Base-by-base conservation (phyloP, 35 echinoderm and acorn worm genomes). In the Apostichopus japonicus region DNA sequence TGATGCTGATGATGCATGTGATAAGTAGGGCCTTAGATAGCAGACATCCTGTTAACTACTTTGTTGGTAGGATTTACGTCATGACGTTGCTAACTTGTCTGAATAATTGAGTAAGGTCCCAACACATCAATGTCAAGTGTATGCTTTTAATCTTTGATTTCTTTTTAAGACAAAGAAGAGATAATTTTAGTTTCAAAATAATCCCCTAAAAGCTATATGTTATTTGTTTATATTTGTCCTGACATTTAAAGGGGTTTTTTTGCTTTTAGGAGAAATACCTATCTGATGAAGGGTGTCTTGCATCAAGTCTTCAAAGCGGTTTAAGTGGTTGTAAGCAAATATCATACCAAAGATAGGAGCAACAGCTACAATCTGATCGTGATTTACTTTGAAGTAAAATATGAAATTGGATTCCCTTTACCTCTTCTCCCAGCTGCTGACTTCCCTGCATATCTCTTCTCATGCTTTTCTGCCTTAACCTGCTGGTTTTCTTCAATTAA, bases 111-210 rank as follows among this genome's bases (percentile, higher is more conserved):
- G n/a, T 15, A 8, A 19, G 6, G 17, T 75, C 21, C 71, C n/a
- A 19, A 75, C 71, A 75, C 16, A 23, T 75, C 15, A 75, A 75
- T 75, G 71, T 75, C 71, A 75, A 75, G 17, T 15, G 15, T 75
- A n/a, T 75, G 71, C 71, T 75, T 24, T 75, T 75, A 75, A 75
- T 75, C 71, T 75, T 75, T 75, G 71, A 75, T 19, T 17, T 75
- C 7, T 75, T 75, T n/a, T 75, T 75, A 7, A 61, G 57, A 61
- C 57, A 10, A 61, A 61, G 8, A 61, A 61, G 8, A 61, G 57
- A 61, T 61, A 61, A 4, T 44, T 4, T 6, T 61, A 61, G 8
- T 61, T 61, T 61, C 13, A 61, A 61, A 61, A 13, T 61, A 61
- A 61, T 13, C 7, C 8, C 57, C 13, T 61, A 10, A 61, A 61